Evolutionary conservation across 2,888 invertebrate species (phyloP).

Genomic region (Eilema sororculum): DNA sequence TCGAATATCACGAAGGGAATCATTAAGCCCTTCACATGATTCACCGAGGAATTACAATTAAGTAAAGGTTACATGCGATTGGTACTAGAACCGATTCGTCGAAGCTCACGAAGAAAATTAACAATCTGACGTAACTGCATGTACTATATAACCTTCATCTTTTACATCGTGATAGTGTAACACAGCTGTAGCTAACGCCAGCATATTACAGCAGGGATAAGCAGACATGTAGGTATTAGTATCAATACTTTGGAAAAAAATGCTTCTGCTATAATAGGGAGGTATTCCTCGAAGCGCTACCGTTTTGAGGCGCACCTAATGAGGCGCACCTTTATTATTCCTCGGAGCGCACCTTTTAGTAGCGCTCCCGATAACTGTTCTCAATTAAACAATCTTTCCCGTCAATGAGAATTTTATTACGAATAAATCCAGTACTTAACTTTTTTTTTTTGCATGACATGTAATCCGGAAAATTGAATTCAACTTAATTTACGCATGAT

Average conservation of each 20-base stretch:
- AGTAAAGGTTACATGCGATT: conserved; percentile 52
- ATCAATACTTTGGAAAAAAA: neutral
- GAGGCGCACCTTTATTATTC: too few relatives aligned
- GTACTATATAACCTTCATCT: conserved; percentile 71
- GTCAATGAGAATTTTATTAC: too few relatives aligned
- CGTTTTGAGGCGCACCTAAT: too few relatives aligned
- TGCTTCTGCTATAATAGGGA: too few relatives aligned
- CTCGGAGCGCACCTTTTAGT: too few relatives aligned
- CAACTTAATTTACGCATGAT: too few relatives aligned
- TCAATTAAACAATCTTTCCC: too few relatives aligned
- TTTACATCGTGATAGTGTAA: conserved; percentile 62
- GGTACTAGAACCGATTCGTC: conserved; percentile 53
- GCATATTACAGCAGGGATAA: neutral
- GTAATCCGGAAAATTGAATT: too few relatives aligned
- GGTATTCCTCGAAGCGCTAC: too few relatives aligned
- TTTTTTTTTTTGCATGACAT: too few relatives aligned
- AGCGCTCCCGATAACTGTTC: too few relatives aligned
- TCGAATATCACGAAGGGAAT: conserved; percentile 26
- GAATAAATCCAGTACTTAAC: too few relatives aligned
- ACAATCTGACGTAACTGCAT: conserved; percentile 67
- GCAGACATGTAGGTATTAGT: neutral
- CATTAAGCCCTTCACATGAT: conserved; percentile 46
- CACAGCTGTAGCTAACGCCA: conserved; percentile 9
- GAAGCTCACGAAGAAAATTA: conserved; percentile 70
- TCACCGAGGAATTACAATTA: conserved; percentile 44